phyloP scores from a whole-genome alignment of 2,113 vertebrate genomes.

The Bolborhynchus lineola region DNA sequence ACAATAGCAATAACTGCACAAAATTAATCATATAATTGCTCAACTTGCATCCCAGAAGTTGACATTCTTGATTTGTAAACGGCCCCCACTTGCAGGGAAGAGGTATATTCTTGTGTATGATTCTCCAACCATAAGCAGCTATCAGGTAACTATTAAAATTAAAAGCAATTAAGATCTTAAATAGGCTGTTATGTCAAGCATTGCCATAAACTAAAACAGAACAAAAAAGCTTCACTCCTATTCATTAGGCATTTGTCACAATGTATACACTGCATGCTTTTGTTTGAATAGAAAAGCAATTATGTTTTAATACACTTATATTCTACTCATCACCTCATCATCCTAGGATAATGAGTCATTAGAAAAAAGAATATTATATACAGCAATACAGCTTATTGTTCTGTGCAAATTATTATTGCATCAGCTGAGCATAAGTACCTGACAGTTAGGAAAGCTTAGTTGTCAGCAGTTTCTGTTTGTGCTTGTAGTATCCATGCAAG shows the following conservation, averaged over 20 bases:
- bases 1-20: background rate
- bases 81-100: background rate
- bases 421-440: background rate
- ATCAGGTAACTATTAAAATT: slow-evolving; percentile 3
- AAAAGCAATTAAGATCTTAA: slow-evolving; percentile 25
- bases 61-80: background rate
- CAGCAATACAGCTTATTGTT: slow-evolving; percentile 18
- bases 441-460: background rate
- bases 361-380: slow-evolving; percentile 59
- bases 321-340: slow-evolving; percentile 49
- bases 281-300: slow-evolving; percentile 64
- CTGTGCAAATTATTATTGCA: slow-evolving; percentile 6
- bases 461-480: background rate
- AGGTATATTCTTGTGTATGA: no score
- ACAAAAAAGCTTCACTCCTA: background rate
- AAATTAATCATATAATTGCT: background rate
- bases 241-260: slow-evolving; percentile 42
- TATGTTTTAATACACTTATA: slow-evolving; percentile 57
- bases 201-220: background rate
- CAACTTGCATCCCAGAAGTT: background rate
- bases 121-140: background rate
- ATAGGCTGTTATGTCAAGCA: background rate
- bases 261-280: background rate
- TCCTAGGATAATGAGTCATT: slow-evolving; percentile 54
- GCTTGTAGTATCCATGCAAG: background rate